Conservation (phyloP, 2,888 invertebrate species). For the Coelopa pilipes region DNA sequence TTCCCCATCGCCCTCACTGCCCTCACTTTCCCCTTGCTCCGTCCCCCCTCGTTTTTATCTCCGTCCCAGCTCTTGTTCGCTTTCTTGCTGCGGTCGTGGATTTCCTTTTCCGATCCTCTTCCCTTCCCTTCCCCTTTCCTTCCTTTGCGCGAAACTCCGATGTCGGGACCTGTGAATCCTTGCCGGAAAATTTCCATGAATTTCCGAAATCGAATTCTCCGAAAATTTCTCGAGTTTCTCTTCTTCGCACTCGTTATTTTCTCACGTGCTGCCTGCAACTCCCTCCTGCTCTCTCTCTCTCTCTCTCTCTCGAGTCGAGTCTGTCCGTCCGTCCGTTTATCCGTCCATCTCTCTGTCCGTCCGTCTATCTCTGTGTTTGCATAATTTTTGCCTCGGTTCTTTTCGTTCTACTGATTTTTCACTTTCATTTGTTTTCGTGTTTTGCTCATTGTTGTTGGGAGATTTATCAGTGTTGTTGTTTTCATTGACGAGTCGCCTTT, state of each 20-base stretch:
- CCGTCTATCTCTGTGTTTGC: conserved; percentile 47
- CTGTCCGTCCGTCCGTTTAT: not conserved
- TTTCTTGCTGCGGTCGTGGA: not conserved
- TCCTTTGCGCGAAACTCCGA: too few species aligned
- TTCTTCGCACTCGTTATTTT: conserved; percentile 7
- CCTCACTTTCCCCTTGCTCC: not conserved
- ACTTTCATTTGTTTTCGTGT: not conserved
- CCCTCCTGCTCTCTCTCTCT: not conserved
- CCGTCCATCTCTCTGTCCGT: not conserved
- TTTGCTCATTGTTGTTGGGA: not conserved
- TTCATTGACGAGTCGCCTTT: not conserved
- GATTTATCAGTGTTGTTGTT: not conserved
- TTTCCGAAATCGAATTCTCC: conserved; percentile 45
- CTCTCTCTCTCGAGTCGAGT: not conserved
- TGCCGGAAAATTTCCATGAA: too few species aligned
- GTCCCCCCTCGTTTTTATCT: too few species aligned
- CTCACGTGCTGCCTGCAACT: conserved; percentile 51
- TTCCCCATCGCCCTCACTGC: not conserved
- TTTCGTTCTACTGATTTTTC: not conserved
- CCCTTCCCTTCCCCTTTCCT: not conserved
- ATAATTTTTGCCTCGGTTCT: conserved; percentile 48
- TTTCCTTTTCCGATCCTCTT: not conserved
- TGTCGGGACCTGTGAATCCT: too few species aligned
- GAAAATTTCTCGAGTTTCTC: not conserved
- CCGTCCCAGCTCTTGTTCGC: not conserved